Base-by-base conservation (phyloP, 2,113 vertebrate genomes). In the Sula dactylatra region DNA sequence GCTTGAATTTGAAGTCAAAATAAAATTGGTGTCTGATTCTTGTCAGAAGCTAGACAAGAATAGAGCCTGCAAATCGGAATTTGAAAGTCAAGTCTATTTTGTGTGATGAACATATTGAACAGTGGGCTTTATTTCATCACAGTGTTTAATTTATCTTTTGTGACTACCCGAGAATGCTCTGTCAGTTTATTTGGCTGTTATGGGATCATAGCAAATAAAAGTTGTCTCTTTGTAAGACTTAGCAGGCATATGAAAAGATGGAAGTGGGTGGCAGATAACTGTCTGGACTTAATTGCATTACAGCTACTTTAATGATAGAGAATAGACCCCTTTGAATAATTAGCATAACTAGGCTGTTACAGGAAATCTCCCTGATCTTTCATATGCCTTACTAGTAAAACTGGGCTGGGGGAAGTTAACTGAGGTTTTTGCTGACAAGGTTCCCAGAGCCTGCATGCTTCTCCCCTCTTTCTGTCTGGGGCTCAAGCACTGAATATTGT, bases 81-180 rank as follows among this genome's bases (percentile, higher is more conserved):
- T 61, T 91, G 76, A 94, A 95, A 94, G 59, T 71, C 59, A 89
- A 44, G 26, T 66, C 36, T 76, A 31, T 73, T 94, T 95, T 62
- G 59, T 38, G 58, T 38, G 49, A 55, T 49, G 36, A 92, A 79
- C 44, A 79, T 45, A 79, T 16, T 58, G 66, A 86, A 82, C 59
- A 83, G 69, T 62, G 49, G 71, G 45, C 11, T 90, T 88, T 73
- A 58, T 67, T 70, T 84, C 20, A 87, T 69, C 36, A 38, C 22
- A 66, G 25, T 32, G 70, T 91, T 87, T 73, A 74, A 73, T 87
- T 93, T 65, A 29, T 76, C 22, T 81, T 91, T 56, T 76, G 62
- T 61, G 71, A 91, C 55, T 83, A 82, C 29, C 32, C 56, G 55
- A 83, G 54, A 78, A 59, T 0, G 3, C 34, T 52, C 67, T 62